These are phyloP conservation scores for Rhynchomys soricoides DNA, from an alignment of 2,113 vertebrate genomes.

Conservation along the genomic window DNA sequence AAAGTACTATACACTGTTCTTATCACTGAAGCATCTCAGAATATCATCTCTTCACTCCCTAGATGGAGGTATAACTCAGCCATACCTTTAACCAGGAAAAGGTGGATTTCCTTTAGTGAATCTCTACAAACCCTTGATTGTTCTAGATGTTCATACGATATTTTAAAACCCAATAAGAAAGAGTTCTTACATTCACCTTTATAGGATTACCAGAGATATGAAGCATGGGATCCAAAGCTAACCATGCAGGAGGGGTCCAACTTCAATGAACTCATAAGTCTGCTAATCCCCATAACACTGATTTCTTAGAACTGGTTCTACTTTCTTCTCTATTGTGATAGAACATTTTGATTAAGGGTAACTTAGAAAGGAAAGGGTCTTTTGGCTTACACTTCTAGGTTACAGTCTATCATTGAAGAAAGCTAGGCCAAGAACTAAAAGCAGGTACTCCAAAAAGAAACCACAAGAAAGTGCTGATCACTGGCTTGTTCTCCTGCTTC, in stretches of 20 bases:
- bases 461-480: neutral
- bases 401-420: neutral
- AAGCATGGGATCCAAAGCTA: neutral
- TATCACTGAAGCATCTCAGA: neutral
- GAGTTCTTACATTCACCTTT: neutral
- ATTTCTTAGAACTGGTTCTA: neutral
- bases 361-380: neutral
- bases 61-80: neutral
- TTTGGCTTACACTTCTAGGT: neutral
- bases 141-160: neutral
- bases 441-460: neutral
- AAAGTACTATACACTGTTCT: neutral
- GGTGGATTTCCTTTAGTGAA: neutral
- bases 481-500: neutral
- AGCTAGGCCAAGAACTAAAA: neutral
- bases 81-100: neutral
- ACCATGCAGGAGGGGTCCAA: neutral
- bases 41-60: neutral
- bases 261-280: neutral
- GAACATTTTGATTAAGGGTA: neutral
- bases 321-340: neutral
- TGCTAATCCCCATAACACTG: neutral
- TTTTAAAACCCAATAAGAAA: neutral
- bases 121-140: neutral
- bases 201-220: neutral